phyloP scores from a whole-genome alignment of 2,113 vertebrate genomes.

The Rhineura floridana region DNA sequence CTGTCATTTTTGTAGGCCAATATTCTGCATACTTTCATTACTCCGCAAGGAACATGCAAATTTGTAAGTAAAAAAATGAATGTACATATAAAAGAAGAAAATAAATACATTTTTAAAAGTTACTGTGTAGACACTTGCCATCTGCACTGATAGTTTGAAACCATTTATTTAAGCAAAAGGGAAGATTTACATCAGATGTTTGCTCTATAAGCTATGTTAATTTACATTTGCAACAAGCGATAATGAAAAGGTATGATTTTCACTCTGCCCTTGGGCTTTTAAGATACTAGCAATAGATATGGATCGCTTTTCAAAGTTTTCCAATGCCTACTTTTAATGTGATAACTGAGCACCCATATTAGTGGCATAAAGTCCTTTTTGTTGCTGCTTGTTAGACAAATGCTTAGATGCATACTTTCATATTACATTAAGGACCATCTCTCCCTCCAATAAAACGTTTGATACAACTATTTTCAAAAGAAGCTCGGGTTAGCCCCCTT shows the following conservation, averaged over 20 bases:
- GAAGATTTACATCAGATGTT: background rate
- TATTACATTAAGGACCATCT: background rate
- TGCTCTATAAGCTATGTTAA: background rate
- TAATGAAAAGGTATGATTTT: background rate
- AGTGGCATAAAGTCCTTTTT: background rate
- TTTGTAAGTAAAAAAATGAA: background rate
- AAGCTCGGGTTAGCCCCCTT: background rate
- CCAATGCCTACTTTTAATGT: background rate
- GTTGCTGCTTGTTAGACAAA: background rate
- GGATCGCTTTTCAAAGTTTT: background rate
- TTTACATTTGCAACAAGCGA: background rate
- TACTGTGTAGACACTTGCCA: background rate
- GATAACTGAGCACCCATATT: background rate
- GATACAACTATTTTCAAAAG: background rate
- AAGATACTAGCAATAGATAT: background rate
- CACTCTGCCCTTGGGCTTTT: background rate
- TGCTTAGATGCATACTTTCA: background rate
- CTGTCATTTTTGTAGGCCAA: slow-evolving; percentile 88
- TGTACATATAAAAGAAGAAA: slow-evolving; percentile 25
- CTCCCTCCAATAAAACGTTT: background rate
- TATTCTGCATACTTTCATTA: slow-evolving; percentile 67
- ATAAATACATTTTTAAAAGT: slow-evolving; percentile 51
- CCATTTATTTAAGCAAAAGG: background rate
- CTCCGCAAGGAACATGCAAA: background rate
- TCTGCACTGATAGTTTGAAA: background rate